Evolutionary conservation across 2,113 vertebrate genomes (phyloP).

Genomic region (Chaenocephalus aceratus): DNA sequence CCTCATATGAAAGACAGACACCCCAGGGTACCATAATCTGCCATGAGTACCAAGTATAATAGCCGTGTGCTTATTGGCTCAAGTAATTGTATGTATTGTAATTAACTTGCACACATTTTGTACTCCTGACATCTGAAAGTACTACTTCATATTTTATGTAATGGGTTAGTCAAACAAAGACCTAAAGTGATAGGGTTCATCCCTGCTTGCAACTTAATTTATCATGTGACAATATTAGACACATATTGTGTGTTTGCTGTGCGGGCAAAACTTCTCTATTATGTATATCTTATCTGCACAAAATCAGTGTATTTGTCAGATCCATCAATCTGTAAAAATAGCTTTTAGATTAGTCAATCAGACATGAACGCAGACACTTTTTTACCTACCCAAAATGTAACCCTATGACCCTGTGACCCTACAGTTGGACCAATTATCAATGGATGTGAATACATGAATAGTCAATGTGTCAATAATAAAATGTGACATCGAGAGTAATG

Average conservation of each 20-base stretch:
- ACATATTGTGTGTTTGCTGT: neutral
- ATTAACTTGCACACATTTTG: constrained; percentile 30
- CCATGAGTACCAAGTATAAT: constrained; percentile 37
- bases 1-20: constrained; percentile 45
- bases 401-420: neutral
- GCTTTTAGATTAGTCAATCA: neutral
- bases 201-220: constrained; percentile 5
- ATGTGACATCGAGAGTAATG: neutral
- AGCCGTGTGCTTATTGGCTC: constrained; percentile 45
- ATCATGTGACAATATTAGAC: constrained; percentile 4
- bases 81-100: constrained; percentile 20
- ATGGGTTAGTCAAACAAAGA: constrained; percentile 19
- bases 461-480: constrained; percentile 5
- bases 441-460: neutral
- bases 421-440: neutral
- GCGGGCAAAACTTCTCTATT: neutral
- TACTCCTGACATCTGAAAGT: constrained; percentile 7
- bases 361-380: neutral
- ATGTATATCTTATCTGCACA: neutral
- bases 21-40: constrained; percentile 39
- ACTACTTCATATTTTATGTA: constrained; percentile 23
- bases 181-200: constrained; percentile 10
- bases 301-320: neutral
- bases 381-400: neutral
- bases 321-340: neutral